A percentile compares a stretch with the other conserved stretches of the same genome.
phyloP scores from a whole-genome alignment of 2,888 invertebrate species.

The Nasonovia ribisnigri region DNA sequence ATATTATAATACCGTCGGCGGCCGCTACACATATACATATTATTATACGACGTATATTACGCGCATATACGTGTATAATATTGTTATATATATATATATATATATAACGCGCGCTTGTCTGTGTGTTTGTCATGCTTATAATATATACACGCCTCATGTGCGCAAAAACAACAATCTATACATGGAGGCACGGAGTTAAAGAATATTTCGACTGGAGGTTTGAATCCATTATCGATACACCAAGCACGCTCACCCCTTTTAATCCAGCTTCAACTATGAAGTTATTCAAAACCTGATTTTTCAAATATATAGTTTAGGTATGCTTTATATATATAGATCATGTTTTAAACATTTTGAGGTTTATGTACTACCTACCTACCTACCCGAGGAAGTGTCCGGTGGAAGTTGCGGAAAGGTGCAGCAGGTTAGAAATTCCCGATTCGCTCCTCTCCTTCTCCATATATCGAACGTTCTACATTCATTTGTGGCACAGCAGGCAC shows the following conservation, averaged over 20 bases:
- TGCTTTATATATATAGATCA: too few relatives aligned
- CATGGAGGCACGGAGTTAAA: neutral
- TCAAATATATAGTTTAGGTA: too few relatives aligned
- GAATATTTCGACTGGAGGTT: neutral
- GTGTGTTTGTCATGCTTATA: neutral
- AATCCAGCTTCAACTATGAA: neutral
- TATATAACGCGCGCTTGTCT: too few relatives aligned
- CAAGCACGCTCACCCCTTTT: neutral
- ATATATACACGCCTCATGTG: neutral
- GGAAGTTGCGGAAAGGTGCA: too few relatives aligned
- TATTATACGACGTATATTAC: neutral
- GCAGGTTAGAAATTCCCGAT: too few relatives aligned
- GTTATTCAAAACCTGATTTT: neutral
- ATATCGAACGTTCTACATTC: too few relatives aligned
- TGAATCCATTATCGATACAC: slow-evolving; percentile 36
- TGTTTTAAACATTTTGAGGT: too few relatives aligned
- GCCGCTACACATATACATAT: neutral
- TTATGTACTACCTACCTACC: too few relatives aligned
- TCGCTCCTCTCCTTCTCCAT: too few relatives aligned
- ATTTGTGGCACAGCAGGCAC: too few relatives aligned
- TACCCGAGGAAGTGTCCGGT: too few relatives aligned
- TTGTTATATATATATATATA: too few relatives aligned
- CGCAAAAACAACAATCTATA: slow-evolving; percentile 26
- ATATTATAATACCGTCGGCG: slow-evolving; percentile 26
- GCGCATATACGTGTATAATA: neutral